Base-by-base conservation (phyloP, 2,797 vertebrate species). In the Gouania willdenowi region DNA sequence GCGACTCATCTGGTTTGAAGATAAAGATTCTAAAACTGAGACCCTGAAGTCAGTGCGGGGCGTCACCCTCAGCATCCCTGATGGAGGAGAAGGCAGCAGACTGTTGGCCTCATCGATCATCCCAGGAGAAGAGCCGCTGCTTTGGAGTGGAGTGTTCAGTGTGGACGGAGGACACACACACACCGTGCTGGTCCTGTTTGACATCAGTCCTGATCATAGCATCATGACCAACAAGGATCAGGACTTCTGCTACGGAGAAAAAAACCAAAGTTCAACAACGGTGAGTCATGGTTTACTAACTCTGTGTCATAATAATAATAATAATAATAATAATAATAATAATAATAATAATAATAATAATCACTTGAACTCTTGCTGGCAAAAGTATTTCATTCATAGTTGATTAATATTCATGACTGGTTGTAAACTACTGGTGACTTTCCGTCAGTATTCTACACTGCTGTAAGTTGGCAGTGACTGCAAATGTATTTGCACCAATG, bases 101-200 rank as follows among this genome's bases (percentile, higher is more conserved):
- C 80, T 89, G 0, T 10, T 92, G 44, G 84, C 92, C 12, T 93
- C 92, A 14, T 83, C 90, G n/a, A 69, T 90, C 14, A 46, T 91
- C 53, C 69, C 60, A 5, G 55, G 57, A 1, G 77, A 65, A 0
- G 21, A 60, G 1, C 43, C 2, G 26, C 70, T 70, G 23, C 71
- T 89, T 24, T 93, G 92, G 93, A 80, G 83, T 5, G 92, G 92
- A 6, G 83, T 94, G 42, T 94, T 97, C 81, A 41, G 38, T 11
- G 72, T 47, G 59, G 83, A 79, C 10, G 71, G 33, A 25, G 32
- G 26, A 22, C 3, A 2, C 1, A 22, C 3, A 1, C 24, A 71
- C 57, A 88, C 84, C 3, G 40, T 45, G 20, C 55, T 90, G 41
- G 23, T 60, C 5, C 16, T 90, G 60, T 88, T 78, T 27, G 39